Conservation (phyloP, 1,140 invertebrate species). For the Neomicropteryx cornuta region DNA sequence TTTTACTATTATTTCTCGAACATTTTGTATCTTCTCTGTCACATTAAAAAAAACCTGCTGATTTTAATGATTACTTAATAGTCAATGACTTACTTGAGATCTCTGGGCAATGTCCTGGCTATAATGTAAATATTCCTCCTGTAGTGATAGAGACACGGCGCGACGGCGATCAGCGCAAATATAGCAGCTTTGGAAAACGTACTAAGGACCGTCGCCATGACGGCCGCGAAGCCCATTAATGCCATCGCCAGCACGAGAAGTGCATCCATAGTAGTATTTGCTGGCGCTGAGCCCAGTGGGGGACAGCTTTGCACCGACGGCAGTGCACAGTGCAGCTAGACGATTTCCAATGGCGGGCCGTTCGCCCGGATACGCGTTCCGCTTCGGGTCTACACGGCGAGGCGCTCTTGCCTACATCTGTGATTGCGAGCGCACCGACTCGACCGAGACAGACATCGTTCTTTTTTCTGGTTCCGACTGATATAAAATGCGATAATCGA, state of each 20-base stretch:
- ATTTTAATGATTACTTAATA: no score
- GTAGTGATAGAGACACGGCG: constrained; percentile 42
- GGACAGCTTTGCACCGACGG: no score
- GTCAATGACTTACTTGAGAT: constrained; percentile 46
- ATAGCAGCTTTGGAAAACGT: constrained; percentile 43
- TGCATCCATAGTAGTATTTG: constrained; percentile 42
- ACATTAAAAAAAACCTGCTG: no score
- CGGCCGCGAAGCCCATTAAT: constrained; percentile 41
- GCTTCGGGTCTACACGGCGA: no score
- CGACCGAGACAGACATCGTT: no score
- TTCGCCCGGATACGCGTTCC: no score
- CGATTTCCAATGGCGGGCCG: no score
- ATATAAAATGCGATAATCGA: no score
- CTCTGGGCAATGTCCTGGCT: constrained; percentile 42
- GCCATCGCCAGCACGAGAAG: constrained; percentile 41
- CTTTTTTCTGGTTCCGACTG: no score
- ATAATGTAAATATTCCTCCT: constrained; percentile 45
- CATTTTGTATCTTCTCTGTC: constrained; percentile 1
- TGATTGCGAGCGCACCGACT: no score
- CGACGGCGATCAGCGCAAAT: constrained; percentile 38
- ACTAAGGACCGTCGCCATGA: constrained; percentile 40
- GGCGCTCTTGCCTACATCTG: no score
- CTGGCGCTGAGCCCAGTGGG: constrained; percentile 30
- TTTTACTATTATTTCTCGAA: neutral
- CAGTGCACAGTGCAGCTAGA: no score